Evolutionary conservation across 2,113 vertebrate species (phyloP).

Genomic region (Calypte anna): DNA sequence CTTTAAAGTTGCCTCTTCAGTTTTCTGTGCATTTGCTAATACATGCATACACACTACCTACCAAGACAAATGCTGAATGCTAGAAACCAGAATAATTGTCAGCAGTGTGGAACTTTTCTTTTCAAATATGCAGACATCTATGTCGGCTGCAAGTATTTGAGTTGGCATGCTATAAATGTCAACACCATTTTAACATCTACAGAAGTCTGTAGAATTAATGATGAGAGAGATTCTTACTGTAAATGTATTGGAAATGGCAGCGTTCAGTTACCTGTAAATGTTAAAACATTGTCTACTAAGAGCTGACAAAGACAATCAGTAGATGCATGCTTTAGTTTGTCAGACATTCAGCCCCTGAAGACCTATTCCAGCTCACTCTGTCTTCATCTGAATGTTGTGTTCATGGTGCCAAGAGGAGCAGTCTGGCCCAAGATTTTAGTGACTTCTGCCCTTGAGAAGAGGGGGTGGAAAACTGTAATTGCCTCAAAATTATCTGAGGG

Average conservation of each 20-base stretch:
- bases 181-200: constrained; percentile 37
- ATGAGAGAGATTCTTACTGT: constrained; percentile 17
- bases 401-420: not conserved
- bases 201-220: constrained; percentile 48
- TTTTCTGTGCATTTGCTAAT: not conserved
- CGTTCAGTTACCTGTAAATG: constrained; percentile 62
- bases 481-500: not conserved
- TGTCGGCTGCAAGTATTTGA: constrained; percentile 9
- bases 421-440: not conserved
- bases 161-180: constrained; percentile 48
- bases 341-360: constrained; percentile 20
- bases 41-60: not conserved
- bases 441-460: not conserved
- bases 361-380: constrained; percentile 7
- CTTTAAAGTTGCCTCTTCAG: not conserved
- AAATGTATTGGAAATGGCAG: constrained; percentile 66
- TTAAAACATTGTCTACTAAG: constrained; percentile 59
- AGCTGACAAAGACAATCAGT: constrained; percentile 69
- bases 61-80: not conserved
- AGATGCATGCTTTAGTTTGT: constrained; percentile 53
- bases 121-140: not conserved
- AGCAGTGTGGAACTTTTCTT: not conserved
- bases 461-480: not conserved
- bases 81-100: not conserved
- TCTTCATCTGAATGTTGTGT: not conserved